Percentiles rank a stretch among this genome's conserved stretches.
These are phyloP conservation scores for Laterallus jamaicensis DNA, from an alignment of 2,113 vertebrate genomes.

Conservation along the genomic window DNA sequence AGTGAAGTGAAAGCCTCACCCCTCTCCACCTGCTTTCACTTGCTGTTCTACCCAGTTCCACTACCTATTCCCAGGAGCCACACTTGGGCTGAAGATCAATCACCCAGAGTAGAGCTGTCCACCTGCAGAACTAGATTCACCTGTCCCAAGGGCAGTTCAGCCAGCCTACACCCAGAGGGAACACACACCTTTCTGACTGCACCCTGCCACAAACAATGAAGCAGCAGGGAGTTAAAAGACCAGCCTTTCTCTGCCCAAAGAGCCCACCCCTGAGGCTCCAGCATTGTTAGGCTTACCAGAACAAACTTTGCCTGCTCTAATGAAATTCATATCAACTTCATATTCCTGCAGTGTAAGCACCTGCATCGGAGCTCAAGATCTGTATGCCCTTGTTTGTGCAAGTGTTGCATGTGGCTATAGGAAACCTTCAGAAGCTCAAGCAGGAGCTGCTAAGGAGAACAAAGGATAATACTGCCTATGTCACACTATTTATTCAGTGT, in stretches of 20 bases:
- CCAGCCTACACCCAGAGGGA: background rate
- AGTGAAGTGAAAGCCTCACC: background rate
- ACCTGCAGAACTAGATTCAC: background rate
- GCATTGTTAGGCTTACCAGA: background rate
- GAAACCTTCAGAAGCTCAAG: background rate
- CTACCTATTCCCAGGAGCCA: background rate
- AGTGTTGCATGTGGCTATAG: fast-evolving
- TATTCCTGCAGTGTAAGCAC: background rate
- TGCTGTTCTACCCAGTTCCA: background rate
- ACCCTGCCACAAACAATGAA: background rate
- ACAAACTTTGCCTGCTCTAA: background rate
- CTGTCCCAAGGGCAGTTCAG: background rate
- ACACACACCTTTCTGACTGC: background rate
- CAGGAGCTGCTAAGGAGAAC: background rate
- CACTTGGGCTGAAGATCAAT: background rate
- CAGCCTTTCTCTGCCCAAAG: background rate
- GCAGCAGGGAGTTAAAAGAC: background rate
- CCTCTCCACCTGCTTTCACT: too few species aligned
- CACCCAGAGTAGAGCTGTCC: background rate
- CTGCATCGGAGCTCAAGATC: background rate
- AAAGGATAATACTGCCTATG: background rate
- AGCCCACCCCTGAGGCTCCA: background rate
- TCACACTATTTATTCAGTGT: background rate
- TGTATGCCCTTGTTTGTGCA: background rate
- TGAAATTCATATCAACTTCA: background rate